Percentiles rank a stretch among this genome's conserved stretches.
These are phyloP conservation scores for Diglossa cyanea DNA, from an alignment of 2,797 vertebrate genomes.

Conservation along the genomic window DNA sequence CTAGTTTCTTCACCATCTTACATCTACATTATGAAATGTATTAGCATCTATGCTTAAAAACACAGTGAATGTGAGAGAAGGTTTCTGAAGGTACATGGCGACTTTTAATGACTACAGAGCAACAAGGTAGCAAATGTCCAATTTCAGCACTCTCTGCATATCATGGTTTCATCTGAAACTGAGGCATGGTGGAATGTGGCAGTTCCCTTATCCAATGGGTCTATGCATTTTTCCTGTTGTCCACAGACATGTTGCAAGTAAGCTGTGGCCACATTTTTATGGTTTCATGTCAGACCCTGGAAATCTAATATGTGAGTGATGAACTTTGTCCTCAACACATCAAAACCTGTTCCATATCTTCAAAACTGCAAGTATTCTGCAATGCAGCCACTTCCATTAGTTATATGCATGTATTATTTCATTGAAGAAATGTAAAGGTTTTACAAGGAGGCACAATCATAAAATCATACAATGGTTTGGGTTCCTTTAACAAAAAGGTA, in stretches of 20 bases:
- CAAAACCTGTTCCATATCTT: neutral
- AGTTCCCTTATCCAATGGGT: neutral
- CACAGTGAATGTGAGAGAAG: neutral
- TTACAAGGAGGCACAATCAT: neutral
- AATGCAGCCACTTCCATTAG: neutral
- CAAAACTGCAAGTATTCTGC: neutral
- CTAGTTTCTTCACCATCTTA: neutral
- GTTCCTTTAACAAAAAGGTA: neutral
- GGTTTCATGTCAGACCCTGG: neutral
- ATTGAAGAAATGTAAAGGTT: neutral
- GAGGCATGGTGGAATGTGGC: neutral
- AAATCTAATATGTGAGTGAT: neutral
- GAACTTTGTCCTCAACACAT: neutral
- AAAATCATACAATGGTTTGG: neutral
- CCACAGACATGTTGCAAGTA: neutral
- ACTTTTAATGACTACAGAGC: neutral
- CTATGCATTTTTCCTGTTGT: neutral
- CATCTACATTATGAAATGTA: neutral
- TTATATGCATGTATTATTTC: neutral
- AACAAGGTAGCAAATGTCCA: neutral
- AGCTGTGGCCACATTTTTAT: neutral
- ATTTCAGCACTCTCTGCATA: neutral
- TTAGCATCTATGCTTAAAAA: neutral
- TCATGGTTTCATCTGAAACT: neutral
- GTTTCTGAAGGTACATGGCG: neutral